Percentiles rank a stretch among this genome's conserved stretches.
phyloP scores from a whole-genome alignment of 2,888 invertebrate genomes.

The Pristionchus mayeri region DNA sequence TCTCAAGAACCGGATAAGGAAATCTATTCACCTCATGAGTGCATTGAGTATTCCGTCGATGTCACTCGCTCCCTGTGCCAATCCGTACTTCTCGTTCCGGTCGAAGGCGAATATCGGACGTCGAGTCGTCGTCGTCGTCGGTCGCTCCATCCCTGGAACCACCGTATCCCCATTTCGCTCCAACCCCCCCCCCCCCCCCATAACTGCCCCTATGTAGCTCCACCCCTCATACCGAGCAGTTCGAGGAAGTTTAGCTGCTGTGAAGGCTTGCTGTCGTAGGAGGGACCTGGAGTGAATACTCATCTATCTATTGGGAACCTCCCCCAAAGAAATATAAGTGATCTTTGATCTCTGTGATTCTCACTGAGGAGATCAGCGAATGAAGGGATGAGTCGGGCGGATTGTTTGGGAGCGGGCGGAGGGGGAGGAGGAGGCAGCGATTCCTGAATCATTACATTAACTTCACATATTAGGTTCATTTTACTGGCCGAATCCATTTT shows the following conservation, averaged over 20 bases:
- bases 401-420: neutral
- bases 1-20: no score
- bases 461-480: no score
- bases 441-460: neutral
- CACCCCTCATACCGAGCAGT: slow-evolving; percentile 32
- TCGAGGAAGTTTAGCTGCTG: slow-evolving; percentile 47
- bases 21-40: slow-evolving; percentile 46
- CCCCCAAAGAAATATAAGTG: neutral
- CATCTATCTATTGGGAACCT: neutral
- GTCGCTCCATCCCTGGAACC: slow-evolving; percentile 30
- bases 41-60: slow-evolving; percentile 50
- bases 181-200: neutral
- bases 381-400: slow-evolving; percentile 19
- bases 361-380: slow-evolving; percentile 45
- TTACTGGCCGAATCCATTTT: no score
- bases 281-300: neutral
- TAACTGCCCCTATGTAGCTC: neutral
- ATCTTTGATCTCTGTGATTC: neutral
- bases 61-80: slow-evolving; percentile 39
- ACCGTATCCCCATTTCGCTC: neutral
- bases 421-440: slow-evolving; percentile 5
- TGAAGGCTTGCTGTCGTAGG: slow-evolving; percentile 22
- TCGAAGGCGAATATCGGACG: slow-evolving; percentile 33
- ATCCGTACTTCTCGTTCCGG: slow-evolving; percentile 41
- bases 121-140: slow-evolving; percentile 39